Base-by-base conservation (phyloP, 1,140 invertebrate genomes). In the Coptotermes formosanus region DNA sequence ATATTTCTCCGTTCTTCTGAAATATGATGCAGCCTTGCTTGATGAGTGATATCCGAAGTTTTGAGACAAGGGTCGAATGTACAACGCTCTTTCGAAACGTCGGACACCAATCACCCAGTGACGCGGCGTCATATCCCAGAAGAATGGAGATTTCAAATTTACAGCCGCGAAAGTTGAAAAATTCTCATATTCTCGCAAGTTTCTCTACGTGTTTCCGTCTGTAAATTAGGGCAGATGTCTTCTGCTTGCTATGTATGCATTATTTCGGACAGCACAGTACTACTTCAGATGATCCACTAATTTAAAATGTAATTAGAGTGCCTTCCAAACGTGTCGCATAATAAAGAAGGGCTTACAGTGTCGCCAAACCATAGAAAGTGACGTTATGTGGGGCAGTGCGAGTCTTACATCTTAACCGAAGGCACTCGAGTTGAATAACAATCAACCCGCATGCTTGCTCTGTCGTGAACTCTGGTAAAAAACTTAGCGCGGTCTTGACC, bases 231-330 rank as follows among this genome's bases (percentile, higher is more conserved):
- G 4, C 64, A 30, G n/a, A 75, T 75, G n/a, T 75, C n/a, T 3
- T 30, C 25, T 75, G n/a, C 64, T 75, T 75, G 0, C 11, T 30
- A 75, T 30, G 64, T 30, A 14, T 75, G 64, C 9, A n/a, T 75
- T 75, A 75, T 75, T 30, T 75, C 64, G 7, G 25, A 30, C 64
- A 12, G 25, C 16, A n/a, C n/a, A 64, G 59, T 23, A 64, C 59
- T 8, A 64, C 19, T 64, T 64, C 16, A 75, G n/a, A 30, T 75
- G 64, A 75, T 75, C 64, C n/a, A 75, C 64, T 75, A 75, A 75
- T 75, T 75, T 75, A 30, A 75, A n/a, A 75, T 75, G 64, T 75
- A 75, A 75, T 75, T 75, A 75, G 64, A 75, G n/a, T 75, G 25
- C n/a, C 64, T 25, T 75, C 7, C n/a, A 75, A 75, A 75, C 9